Base-by-base conservation (phyloP, 1,140 invertebrate genomes). In the Steinernema feltiae region DNA sequence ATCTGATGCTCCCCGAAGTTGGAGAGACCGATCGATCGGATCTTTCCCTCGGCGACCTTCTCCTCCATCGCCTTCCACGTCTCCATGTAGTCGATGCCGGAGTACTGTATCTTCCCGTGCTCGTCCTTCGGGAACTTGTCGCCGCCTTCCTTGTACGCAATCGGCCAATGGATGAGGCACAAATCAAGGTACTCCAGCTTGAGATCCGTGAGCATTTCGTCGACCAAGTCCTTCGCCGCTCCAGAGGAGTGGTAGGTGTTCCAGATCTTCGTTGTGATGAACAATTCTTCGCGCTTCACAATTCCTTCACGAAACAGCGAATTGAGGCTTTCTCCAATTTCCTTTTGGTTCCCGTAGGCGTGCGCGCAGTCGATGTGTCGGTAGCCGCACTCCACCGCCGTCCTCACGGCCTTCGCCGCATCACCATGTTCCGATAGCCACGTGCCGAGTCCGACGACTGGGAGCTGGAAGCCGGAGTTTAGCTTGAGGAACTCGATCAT, bases 1-100 rank as follows among this genome's bases (percentile, higher is more conserved):
- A 95, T 90, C 87, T 97, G 94, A 32, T 90, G 86, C 35, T 89
- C 91, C 85, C 94, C 95, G 84, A 97, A 97, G 86, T 97, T 97
- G 32, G 93, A 95, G 0, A 97, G 78, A 0, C 95, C 94, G 82
- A 97, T 93, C 72, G 91, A 91, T 70, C 89, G 90, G 0, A 90
- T 88, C 17, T 93, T 88, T 0, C 93, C 93, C 72, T 91, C 87
- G 27, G 90, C 88, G 1, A 91, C 91, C 69, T 92, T 90, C 46
- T 97, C 90, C 32, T 90, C 93, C 87, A 85, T 31, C 80, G 88
- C 88, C 79, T 88, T 91, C 94, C 94, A 98, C 0, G 94, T 94
- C 80, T 95, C 94, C n/a, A 94, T 80, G 82, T 92, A 95, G 86
- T 96, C 93, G 0, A 90, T 89, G 48, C 90, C 88, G 21, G 86